Conservation (phyloP, 1,140 invertebrate species). For the Drosophila bocqueti region DNA sequence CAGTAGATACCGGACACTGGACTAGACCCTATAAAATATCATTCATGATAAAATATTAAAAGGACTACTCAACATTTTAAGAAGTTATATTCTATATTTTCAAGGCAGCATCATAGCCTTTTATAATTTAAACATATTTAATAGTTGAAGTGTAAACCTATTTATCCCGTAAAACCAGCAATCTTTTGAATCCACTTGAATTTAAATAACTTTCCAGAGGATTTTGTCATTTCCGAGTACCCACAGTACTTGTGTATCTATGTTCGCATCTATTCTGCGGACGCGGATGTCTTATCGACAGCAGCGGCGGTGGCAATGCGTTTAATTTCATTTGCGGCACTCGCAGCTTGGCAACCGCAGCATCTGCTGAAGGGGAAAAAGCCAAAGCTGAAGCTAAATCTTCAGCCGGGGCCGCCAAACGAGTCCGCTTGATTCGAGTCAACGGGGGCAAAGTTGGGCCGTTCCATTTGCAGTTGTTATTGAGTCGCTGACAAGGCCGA, state of each 20-base stretch:
- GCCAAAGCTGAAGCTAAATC: background rate
- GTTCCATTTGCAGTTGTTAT: constrained; percentile 51
- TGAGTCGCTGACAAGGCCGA: constrained; percentile 54
- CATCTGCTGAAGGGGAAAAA: background rate
- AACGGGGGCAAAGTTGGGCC: constrained; percentile 34
- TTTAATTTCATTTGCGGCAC: constrained; percentile 79
- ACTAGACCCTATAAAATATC: background rate
- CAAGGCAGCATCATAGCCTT: too few species aligned
- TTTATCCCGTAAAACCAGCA: too few species aligned
- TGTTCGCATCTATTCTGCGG: constrained; percentile 12
- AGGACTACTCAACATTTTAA: too few species aligned
- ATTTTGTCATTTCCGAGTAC: background rate
- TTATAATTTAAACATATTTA: background rate
- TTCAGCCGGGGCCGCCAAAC: constrained; percentile 17
- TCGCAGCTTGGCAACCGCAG: constrained; percentile 46
- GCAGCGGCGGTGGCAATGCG: constrained; percentile 54
- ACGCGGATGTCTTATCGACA: constrained; percentile 42
- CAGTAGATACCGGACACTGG: background rate
- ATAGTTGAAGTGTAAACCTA: background rate
- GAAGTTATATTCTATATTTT: too few species aligned
- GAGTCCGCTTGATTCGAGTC: constrained; percentile 41
- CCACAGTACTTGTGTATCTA: constrained; percentile 19
- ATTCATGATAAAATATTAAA: background rate
- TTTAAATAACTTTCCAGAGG: background rate
- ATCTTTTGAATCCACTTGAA: too few species aligned